A percentile compares a stretch with the other conserved stretches of the same genome.
Conservation (phyloP, 2,888 invertebrate genomes). For the Leptothorax acervorum region DNA sequence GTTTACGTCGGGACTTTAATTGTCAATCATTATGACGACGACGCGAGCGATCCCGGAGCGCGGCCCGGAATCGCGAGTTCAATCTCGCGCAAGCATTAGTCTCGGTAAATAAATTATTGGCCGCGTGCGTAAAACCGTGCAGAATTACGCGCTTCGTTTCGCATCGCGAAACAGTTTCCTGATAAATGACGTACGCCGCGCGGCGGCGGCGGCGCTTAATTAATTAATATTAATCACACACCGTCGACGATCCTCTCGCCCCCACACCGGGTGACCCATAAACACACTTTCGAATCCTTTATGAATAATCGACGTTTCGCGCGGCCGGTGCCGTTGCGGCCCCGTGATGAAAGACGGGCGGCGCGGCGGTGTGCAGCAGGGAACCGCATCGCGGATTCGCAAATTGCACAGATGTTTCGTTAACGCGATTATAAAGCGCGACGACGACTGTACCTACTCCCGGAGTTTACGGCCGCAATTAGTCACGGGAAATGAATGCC, state of each 20-base stretch:
- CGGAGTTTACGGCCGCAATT: constrained; percentile 38
- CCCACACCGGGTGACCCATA: constrained; percentile 19
- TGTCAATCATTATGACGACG: constrained; percentile 39
- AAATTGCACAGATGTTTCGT: constrained; percentile 5
- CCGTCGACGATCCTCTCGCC: background rate
- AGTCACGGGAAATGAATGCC: constrained; percentile 45
- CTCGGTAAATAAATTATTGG: constrained; percentile 37
- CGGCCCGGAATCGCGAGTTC: background rate
- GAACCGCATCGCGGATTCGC: background rate
- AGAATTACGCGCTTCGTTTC: constrained; percentile 13
- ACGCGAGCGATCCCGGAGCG: background rate
- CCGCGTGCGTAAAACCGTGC: constrained; percentile 12
- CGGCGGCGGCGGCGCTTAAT: constrained; percentile 3
- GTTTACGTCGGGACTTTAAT: constrained; percentile 39
- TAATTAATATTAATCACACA: constrained; percentile 47
- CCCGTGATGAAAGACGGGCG: background rate
- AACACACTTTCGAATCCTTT: constrained; percentile 40
- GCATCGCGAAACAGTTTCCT: constrained; percentile 18
- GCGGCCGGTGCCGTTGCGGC: background rate
- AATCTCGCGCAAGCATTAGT: background rate
- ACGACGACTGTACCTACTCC: background rate
- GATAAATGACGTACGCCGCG: background rate
- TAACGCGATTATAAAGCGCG: constrained; percentile 37
- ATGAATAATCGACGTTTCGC: constrained; percentile 27
- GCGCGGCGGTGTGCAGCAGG: background rate